These are phyloP conservation scores for Chironomus tepperi DNA, from an alignment of 1,140 invertebrate genomes.

Conservation along the genomic window DNA sequence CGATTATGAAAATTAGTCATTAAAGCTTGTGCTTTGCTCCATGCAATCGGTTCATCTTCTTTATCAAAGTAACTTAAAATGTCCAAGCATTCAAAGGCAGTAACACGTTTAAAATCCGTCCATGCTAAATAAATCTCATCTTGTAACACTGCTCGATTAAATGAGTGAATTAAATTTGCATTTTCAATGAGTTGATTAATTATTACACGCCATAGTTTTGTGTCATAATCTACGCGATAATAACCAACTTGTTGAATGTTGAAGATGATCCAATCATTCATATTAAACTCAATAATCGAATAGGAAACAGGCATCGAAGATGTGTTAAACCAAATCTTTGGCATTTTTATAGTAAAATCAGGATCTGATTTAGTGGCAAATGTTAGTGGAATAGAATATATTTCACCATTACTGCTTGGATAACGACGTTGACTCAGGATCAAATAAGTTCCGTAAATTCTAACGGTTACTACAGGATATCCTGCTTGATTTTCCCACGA, in stretches of 20 bases:
- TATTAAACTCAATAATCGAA: not conserved
- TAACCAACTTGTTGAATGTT: conserved; percentile 49
- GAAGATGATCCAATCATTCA: conserved; percentile 43
- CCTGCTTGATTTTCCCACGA: conserved; percentile 79
- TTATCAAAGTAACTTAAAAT: not conserved
- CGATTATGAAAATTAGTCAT: not conserved
- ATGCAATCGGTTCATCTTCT: not conserved
- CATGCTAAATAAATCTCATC: not conserved
- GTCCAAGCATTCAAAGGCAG: not conserved
- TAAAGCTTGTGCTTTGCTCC: not conserved
- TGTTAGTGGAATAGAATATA: not conserved
- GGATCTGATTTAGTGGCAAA: not conserved
- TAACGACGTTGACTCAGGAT: not conserved
- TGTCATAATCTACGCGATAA: conserved; percentile 48
- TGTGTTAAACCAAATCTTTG: not conserved
- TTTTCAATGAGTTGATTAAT: conserved; percentile 37
- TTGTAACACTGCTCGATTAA: conserved; percentile 47
- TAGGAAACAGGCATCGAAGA: not conserved
- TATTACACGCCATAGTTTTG: conserved; percentile 43
- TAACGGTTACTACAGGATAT: conserved; percentile 44
- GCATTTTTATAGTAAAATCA: not conserved
- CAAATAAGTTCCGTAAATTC: not conserved
- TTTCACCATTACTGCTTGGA: not conserved
- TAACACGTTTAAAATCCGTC: not conserved
- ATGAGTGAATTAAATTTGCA: conserved; percentile 44